phyloP scores from a whole-genome alignment of 2,113 vertebrate species.

The Myiagra hebetior region DNA sequence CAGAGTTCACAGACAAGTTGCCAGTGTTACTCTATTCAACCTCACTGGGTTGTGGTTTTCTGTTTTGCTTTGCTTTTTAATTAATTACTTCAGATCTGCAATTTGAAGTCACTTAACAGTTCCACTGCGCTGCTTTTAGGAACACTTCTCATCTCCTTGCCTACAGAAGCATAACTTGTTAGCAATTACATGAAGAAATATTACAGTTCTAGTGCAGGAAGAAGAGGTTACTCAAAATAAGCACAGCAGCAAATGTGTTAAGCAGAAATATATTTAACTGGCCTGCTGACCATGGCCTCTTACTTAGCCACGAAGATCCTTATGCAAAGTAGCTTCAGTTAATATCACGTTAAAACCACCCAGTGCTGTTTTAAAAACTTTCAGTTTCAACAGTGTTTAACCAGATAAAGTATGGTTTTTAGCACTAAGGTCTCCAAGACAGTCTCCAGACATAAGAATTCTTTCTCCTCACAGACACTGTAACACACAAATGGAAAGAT shows the following conservation, averaged over 20 bases:
- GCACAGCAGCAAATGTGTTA: background rate
- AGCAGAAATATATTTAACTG: background rate
- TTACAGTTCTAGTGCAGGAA: background rate
- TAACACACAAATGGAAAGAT: background rate
- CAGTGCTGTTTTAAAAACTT: background rate
- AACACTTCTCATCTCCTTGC: background rate
- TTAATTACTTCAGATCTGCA: background rate
- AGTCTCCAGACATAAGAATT: background rate
- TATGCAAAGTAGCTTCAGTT: background rate
- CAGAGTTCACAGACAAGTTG: background rate
- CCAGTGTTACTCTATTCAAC: background rate
- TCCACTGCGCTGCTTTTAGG: background rate
- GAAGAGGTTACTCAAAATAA: background rate
- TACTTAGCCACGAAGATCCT: background rate
- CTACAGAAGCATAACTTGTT: background rate
- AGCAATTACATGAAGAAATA: background rate
- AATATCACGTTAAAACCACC: background rate
- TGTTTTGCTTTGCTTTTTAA: background rate
- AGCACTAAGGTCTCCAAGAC: background rate
- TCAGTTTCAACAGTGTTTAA: constrained; percentile 2
- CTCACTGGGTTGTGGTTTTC: background rate
- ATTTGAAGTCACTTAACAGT: background rate
- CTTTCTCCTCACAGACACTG: background rate
- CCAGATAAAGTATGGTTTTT: background rate
- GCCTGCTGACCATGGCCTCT: background rate